These are phyloP conservation scores for Paramormyrops kingsleyae DNA, from an alignment of 2,113 vertebrate genomes.

Conservation along the genomic window DNA sequence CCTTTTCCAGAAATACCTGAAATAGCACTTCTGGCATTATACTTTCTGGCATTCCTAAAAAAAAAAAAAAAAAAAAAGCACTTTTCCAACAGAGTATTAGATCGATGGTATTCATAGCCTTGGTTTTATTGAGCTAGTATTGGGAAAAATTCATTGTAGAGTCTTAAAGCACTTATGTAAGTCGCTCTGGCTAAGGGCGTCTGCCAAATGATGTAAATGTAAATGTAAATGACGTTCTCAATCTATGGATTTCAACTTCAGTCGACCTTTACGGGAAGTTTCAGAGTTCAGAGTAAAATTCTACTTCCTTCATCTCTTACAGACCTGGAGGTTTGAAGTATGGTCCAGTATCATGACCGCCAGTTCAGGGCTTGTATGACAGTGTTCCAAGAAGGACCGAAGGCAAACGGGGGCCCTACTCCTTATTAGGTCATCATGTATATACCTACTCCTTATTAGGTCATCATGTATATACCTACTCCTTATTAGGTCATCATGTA, in stretches of 20 bases:
- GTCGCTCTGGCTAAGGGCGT: too few relatives aligned
- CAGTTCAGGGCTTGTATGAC: neutral
- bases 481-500: neutral
- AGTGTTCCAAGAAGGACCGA: neutral
- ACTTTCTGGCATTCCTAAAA: too few relatives aligned
- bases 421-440: neutral
- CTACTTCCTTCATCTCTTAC: neutral
- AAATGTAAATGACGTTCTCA: neutral
- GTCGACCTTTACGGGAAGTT: neutral
- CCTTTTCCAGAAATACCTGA: too few relatives aligned
- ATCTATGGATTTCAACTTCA: neutral
- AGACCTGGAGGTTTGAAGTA: neutral
- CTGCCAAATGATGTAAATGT: too few relatives aligned
- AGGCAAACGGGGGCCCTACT: neutral
- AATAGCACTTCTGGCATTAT: too few relatives aligned
- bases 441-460: too few relatives aligned
- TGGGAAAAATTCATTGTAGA: too few relatives aligned
- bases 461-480: neutral
- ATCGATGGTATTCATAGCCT: too few relatives aligned
- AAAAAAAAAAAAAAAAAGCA: too few relatives aligned
- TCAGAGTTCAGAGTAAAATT: neutral
- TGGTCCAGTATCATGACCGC: neutral
- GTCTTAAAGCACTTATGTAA: too few relatives aligned
- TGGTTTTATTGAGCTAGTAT: too few relatives aligned
- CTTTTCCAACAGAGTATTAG: too few relatives aligned